Conservation (phyloP, 2,888 invertebrate genomes). For the Nysson spinosus region DNA sequence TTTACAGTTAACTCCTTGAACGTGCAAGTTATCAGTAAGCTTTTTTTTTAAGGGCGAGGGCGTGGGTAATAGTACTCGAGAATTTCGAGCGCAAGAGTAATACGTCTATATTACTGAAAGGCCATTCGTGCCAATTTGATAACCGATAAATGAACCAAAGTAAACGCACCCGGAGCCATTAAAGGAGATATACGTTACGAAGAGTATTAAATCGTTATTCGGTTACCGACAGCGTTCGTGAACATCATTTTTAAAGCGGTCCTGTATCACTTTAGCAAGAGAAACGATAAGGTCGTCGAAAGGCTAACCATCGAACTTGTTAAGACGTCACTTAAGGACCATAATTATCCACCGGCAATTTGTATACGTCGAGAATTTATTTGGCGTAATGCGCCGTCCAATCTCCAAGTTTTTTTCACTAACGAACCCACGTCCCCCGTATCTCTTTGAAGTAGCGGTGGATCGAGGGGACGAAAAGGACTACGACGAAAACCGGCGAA, state of each 20-base stretch:
- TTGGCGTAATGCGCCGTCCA: slow-evolving; percentile 18
- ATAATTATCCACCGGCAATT: slow-evolving; percentile 30
- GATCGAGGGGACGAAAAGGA: slow-evolving; percentile 13
- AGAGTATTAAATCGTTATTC: slow-evolving; percentile 3
- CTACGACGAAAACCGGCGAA: too few relatives aligned
- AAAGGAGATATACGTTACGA: slow-evolving; percentile 5
- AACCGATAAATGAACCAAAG: too few relatives aligned
- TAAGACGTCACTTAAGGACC: slow-evolving; percentile 13
- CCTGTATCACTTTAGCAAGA: neutral
- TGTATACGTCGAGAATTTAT: slow-evolving; percentile 32
- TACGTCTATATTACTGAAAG: neutral
- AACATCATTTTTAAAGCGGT: neutral
- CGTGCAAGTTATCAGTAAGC: neutral
- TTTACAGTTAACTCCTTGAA: slow-evolving; percentile 50
- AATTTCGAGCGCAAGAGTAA: slow-evolving; percentile 10
- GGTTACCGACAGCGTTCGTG: too few relatives aligned
- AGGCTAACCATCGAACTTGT: slow-evolving; percentile 24
- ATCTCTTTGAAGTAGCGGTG: neutral
- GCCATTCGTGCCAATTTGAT: too few relatives aligned
- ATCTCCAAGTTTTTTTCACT: slow-evolving; percentile 21
- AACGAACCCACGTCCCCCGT: slow-evolving; percentile 3
- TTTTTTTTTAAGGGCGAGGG: slow-evolving; percentile 28
- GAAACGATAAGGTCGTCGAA: neutral
- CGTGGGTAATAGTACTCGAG: slow-evolving; percentile 24
- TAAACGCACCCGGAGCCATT: too few relatives aligned